Percentiles rank a stretch among this genome's conserved stretches.
Evolutionary conservation across 2,888 invertebrate species (phyloP).

Genomic region (Hylaea fasciaria): DNA sequence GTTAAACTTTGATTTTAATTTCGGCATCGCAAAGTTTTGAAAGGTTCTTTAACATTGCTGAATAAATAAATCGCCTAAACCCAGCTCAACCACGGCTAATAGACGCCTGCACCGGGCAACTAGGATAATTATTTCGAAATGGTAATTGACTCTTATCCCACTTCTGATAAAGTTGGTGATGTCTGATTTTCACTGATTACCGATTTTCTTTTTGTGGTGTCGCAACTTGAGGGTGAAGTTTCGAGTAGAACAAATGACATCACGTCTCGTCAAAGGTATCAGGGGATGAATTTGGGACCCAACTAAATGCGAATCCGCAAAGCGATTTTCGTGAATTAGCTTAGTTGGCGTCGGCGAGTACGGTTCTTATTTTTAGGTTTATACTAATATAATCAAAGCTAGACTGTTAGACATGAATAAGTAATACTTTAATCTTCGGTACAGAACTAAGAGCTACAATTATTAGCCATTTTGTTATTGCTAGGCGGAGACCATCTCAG

Average conservation of each 20-base stretch:
- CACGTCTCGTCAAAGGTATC: not conserved
- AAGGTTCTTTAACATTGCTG: conserved; percentile 8
- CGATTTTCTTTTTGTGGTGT: not conserved
- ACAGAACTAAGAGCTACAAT: too few relatives aligned
- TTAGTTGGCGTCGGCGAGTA: too few relatives aligned
- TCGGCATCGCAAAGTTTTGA: conserved; percentile 11
- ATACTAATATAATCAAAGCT: too few relatives aligned
- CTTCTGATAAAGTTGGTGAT: conserved; percentile 3
- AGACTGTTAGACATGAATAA: too few relatives aligned
- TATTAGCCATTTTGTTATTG: too few relatives aligned
- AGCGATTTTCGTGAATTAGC: too few relatives aligned
- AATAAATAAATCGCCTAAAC: conserved; percentile 23
- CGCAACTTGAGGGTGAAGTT: not conserved
- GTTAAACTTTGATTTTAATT: conserved; percentile 18
- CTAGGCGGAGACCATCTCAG: too few relatives aligned
- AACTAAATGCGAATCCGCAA: too few relatives aligned
- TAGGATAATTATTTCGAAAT: conserved; percentile 11
- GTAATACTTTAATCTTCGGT: too few relatives aligned
- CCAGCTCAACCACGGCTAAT: not conserved
- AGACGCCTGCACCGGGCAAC: not conserved
- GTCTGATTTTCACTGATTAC: too few relatives aligned
- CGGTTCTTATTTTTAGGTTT: too few relatives aligned
- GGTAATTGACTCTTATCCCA: conserved; percentile 16
- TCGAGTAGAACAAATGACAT: not conserved
- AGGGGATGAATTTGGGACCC: too few relatives aligned